A percentile compares a stretch with the other conserved stretches of the same genome.
phyloP scores from a whole-genome alignment of 2,113 vertebrate genomes.

The Ciconia maguari region DNA sequence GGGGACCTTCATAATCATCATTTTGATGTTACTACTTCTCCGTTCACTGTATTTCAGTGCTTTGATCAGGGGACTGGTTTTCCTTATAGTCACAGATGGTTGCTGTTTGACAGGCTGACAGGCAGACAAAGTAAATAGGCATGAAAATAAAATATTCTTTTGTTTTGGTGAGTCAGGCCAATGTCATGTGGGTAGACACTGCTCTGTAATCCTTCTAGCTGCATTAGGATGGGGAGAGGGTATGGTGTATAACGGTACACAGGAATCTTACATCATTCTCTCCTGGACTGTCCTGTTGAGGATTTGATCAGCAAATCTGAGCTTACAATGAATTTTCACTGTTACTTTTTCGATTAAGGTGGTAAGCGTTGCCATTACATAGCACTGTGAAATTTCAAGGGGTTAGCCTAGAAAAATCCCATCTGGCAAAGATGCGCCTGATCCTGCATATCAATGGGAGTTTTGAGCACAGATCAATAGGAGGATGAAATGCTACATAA shows the following conservation, averaged over 20 bases:
- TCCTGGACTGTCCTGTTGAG: neutral
- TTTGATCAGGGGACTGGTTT: slow-evolving; percentile 12
- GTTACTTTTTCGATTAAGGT: neutral
- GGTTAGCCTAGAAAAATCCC: neutral
- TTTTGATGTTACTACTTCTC: neutral
- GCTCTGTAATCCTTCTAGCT: neutral
- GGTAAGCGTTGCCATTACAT: neutral
- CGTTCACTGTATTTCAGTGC: neutral
- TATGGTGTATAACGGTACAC: neutral
- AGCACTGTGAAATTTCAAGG: neutral
- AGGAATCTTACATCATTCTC: neutral
- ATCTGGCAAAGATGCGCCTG: neutral
- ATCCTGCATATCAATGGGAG: slow-evolving; percentile 25
- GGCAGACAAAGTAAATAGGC: slow-evolving; percentile 1
- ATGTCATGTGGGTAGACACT: neutral
- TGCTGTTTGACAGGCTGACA: slow-evolving; percentile 30
- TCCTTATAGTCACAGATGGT: slow-evolving; percentile 20
- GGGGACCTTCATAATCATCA: neutral
- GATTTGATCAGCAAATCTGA: neutral
- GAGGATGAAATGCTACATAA: neutral
- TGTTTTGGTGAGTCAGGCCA: neutral
- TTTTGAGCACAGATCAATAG: slow-evolving; percentile 25
- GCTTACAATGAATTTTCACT: neutral
- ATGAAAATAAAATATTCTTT: slow-evolving; percentile 38
- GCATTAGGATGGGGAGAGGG: neutral